A percentile compares a stretch with the other conserved stretches of the same genome.
Evolutionary conservation across 2,797 vertebrate species (phyloP).

Genomic region (Gobio occitaniae): DNA sequence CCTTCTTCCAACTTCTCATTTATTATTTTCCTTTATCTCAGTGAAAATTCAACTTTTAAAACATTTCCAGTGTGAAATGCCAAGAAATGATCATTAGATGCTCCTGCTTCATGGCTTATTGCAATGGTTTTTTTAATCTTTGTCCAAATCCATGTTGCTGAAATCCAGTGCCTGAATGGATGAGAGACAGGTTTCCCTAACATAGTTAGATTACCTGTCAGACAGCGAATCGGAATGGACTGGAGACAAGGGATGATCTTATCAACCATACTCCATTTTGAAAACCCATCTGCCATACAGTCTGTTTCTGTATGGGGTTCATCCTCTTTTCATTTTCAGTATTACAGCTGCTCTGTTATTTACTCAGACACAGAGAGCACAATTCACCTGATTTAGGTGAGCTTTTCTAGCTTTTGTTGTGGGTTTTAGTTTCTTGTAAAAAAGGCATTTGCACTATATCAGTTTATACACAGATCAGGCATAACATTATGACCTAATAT

Average conservation of each 20-base stretch:
- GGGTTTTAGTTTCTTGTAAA: neutral
- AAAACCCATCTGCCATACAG: constrained; percentile 20
- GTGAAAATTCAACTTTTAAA: neutral
- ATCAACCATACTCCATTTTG: constrained; percentile 17
- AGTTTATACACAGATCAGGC: too few species aligned
- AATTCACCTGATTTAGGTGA: neutral
- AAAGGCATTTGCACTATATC: neutral
- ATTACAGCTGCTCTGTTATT: neutral
- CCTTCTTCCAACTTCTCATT: neutral
- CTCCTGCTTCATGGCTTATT: neutral
- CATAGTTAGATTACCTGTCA: constrained; percentile 47
- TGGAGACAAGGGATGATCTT: constrained; percentile 12
- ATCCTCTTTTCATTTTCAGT: neutral
- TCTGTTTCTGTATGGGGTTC: constrained; percentile 8
- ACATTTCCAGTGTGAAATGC: neutral
- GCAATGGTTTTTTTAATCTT: neutral
- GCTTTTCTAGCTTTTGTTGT: neutral
- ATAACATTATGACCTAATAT: too few species aligned
- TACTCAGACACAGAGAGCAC: neutral
- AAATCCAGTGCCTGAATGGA: constrained; percentile 2
- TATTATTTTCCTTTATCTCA: neutral
- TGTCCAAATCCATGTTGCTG: neutral
- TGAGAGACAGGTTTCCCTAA: constrained; percentile 14
- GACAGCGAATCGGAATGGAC: constrained; percentile 7
- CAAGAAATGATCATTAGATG: neutral